Base-by-base conservation (phyloP, 2,113 vertebrate genomes). In the Caretta caretta region DNA sequence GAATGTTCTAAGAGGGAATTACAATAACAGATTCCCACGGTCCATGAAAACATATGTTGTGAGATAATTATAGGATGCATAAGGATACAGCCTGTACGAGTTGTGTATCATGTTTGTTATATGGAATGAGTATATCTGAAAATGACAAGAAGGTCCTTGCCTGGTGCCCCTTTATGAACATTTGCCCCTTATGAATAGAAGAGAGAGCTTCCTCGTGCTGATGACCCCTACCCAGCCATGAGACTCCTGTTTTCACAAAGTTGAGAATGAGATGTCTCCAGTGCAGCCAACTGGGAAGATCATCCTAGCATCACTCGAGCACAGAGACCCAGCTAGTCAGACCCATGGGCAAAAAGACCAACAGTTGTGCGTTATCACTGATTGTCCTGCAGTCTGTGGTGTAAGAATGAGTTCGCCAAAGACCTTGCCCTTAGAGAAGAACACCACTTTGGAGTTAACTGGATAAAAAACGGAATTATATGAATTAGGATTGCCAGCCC, bases 241-340 rank as follows among this genome's bases (percentile, higher is more conserved):
- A 88, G 53, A 82, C 89, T 89, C 51, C 69, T 3, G 0, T 81
- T 88, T 94, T 59, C 54, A 54, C 51, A 94, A 50, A 7, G 22
- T 62, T 10, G 75, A 10, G 57, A 16, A 86, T 76, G 35, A 14
- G 75, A 50, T 53, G 42, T 31, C 69, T 90, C n/a, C 42, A 4
- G 16, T 56, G 4, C 19, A 92, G 3, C 42, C 31, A 84, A 12
- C 24, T 69, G 81, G n/a, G 0, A 3, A 79, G 6, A 76, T 78
- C 12, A 0, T 1, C n/a, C 42, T 80, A 75, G n/a, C 27, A 24
- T 16, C 62, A 89, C 72, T n/a, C 38, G 10, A 27, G 2, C 5
- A 1, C 42, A 12, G 4, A 48, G 22, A 72, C 16, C 27, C 57
- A 59, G 10, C 10, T 90, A 9, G n/a, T 38, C 38, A 76, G 38